Evolutionary conservation across 2,888 invertebrate genomes (phyloP).

Genomic region (Eupelmus urozonus): DNA sequence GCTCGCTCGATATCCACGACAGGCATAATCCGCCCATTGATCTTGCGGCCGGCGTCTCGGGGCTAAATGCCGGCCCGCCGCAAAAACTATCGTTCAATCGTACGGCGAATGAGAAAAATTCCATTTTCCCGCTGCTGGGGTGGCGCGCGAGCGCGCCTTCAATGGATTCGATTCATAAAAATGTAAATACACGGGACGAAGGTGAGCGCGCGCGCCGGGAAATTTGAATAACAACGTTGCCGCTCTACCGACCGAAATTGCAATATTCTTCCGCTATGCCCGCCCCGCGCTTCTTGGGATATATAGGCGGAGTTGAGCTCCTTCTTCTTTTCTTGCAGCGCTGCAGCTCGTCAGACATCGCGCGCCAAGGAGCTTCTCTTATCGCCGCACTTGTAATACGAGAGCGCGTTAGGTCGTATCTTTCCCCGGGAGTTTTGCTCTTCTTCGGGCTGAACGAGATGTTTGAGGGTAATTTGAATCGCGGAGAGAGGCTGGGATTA

Average conservation of each 20-base stretch:
- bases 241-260: constrained; percentile 46
- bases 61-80: constrained; percentile 13
- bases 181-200: constrained; percentile 48
- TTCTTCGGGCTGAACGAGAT: background rate
- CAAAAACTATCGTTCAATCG: constrained; percentile 32
- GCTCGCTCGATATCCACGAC: background rate
- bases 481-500: no score
- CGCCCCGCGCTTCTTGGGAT: background rate
- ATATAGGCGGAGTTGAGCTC: no score
- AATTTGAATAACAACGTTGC: constrained; percentile 56
- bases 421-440: constrained; percentile 1
- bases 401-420: constrained; percentile 55
- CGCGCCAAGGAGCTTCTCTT: constrained; percentile 42
- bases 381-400: constrained; percentile 60
- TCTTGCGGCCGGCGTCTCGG: constrained; percentile 23
- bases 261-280: constrained; percentile 40
- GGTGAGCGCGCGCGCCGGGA: background rate
- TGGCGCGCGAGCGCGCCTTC: background rate
- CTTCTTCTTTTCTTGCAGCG: constrained; percentile 18
- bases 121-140: constrained; percentile 14
- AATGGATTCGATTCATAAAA: constrained; percentile 56
- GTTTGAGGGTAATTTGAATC: no score
- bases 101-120: constrained; percentile 31
- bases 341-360: constrained; percentile 26
- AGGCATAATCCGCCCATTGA: constrained; percentile 51